Base-by-base conservation (phyloP, 23 tunicate genomes). In the Halocynthia roretzi region DNA sequence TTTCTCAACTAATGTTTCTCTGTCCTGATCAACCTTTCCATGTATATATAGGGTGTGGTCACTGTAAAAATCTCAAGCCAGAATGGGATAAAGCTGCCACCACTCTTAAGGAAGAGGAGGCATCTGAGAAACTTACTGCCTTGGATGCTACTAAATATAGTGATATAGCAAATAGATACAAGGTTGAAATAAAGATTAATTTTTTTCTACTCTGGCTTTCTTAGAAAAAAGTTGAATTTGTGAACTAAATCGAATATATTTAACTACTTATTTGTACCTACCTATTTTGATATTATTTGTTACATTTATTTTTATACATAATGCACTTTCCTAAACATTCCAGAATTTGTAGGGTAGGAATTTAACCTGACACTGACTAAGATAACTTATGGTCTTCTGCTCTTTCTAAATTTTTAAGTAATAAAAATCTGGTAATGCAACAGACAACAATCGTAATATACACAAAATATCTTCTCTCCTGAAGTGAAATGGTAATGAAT, bases 51-150 rank as follows among this genome's bases (percentile, higher is more conserved):
- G 98, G 98, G 98, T 92, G 98, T 73, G 98, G 98, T 8, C 98
- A 92, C 78, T 92, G 98, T 60, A 92, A 92, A 72, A 86, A 82
- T 65, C 53, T 92, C 74, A 92, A 92, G 72, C 98, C 98, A 6
- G 85, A 86, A 51, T 92, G 98, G 98, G 98, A 92, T 14, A 73
- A 82, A 73, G 98, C 98, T 10, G 92, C 98, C 19, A 70, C 87
- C 9, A 69, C 61, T 15, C 79, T 92, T 31, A 85, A 86, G 53
- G 88, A 82, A 53, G 85, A 82, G 62, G 91, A 86, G 74, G 85
- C 87, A 6, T 23, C 61, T 53, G 98, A 80, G 70, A 92, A 86
- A 76, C 75, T 92, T 14, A 76, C 98, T 67, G 98, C 98, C 17
- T 49, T 92, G 56, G 98, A 92, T 62, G 98, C 98, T 5, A 92